Conservation (phyloP, 2,113 vertebrate species). For the Heloderma charlesbogerti region DNA sequence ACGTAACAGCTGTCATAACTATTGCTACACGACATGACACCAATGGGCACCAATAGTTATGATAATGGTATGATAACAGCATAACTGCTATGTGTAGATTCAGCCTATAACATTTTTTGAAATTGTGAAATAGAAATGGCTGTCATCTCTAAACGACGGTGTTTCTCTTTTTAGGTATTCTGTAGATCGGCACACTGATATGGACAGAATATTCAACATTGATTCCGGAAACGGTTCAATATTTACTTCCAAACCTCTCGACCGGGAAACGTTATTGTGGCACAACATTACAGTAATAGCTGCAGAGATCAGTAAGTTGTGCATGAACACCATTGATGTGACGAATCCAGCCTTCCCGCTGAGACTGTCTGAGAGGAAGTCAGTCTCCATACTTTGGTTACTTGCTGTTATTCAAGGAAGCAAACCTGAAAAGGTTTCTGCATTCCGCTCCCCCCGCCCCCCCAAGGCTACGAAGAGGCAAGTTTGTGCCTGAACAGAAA, state of each 20-base stretch:
- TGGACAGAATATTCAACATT: conserved; percentile 96
- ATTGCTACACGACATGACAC: no score
- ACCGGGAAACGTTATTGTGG: conserved; percentile 91
- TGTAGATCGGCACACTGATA: conserved; percentile 94
- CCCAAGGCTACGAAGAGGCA: conserved; percentile 2
- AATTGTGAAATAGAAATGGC: conserved; percentile 44
- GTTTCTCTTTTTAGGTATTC: conserved; percentile 86
- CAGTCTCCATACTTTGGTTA: conserved; percentile 7
- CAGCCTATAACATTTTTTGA: no score
- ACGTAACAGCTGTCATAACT: no score
- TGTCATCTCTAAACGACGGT: conserved; percentile 52
- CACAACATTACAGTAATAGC: conserved; percentile 96
- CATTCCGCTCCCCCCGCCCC: conserved; percentile 18
- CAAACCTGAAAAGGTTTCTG: conserved; percentile 15
- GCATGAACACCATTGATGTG: conserved; percentile 32
- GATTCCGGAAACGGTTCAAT: conserved; percentile 93
- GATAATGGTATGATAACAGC: no score
- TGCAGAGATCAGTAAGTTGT: conserved; percentile 92
- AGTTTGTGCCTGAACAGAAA: conserved; percentile 7
- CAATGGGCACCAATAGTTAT: no score
- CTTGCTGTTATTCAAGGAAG: conserved; percentile 47
- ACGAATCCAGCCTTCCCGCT: conserved; percentile 47
- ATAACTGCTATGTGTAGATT: no score
- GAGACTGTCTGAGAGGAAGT: conserved; percentile 13
- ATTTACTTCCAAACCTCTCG: conserved; percentile 90